Percentiles rank a stretch among this genome's conserved stretches.
Conservation (phyloP, 1,140 invertebrate species). For the Drosophila sp. region DNA sequence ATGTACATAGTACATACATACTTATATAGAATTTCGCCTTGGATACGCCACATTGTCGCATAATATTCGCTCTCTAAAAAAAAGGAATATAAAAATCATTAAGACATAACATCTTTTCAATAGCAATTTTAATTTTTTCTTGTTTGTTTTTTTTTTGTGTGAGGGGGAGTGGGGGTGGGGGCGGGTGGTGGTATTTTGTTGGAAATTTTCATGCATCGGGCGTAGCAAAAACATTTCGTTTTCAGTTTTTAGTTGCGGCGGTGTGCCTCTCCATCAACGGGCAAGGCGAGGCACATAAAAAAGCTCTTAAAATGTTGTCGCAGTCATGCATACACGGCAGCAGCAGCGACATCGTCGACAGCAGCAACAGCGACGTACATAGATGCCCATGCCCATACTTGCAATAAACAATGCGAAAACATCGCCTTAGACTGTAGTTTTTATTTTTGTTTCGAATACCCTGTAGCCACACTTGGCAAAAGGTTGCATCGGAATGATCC, state of each 20-base stretch:
- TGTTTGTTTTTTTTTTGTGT: neutral
- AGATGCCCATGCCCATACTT: conserved; percentile 55
- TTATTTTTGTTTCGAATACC: neutral
- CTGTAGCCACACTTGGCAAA: neutral
- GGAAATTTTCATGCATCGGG: conserved; percentile 65
- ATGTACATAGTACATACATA: conserved; percentile 12
- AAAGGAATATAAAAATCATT: conserved; percentile 9
- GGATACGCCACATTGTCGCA: conserved; percentile 21
- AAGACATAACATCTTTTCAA: conserved; percentile 7
- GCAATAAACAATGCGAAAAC: conserved; percentile 77
- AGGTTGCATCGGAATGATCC: neutral
- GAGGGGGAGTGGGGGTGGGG: too few species aligned
- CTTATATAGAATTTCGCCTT: conserved; percentile 31
- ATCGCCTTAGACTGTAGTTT: conserved; percentile 40
- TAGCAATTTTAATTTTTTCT: conserved; percentile 5
- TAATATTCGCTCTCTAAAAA: conserved; percentile 1
- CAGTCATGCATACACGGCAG: conserved; percentile 12
- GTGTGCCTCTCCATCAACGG: conserved; percentile 36
- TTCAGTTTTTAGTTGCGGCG: conserved; percentile 53
- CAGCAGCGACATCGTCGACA: conserved; percentile 6
- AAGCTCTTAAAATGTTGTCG: conserved; percentile 53
- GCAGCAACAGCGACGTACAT: conserved; percentile 19
- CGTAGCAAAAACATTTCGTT: conserved; percentile 53
- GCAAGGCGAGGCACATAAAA: conserved; percentile 55
- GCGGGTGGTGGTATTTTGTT: neutral